Conservation (phyloP, 2,888 invertebrate species). For the Enoplolaimus lenunculus region DNA sequence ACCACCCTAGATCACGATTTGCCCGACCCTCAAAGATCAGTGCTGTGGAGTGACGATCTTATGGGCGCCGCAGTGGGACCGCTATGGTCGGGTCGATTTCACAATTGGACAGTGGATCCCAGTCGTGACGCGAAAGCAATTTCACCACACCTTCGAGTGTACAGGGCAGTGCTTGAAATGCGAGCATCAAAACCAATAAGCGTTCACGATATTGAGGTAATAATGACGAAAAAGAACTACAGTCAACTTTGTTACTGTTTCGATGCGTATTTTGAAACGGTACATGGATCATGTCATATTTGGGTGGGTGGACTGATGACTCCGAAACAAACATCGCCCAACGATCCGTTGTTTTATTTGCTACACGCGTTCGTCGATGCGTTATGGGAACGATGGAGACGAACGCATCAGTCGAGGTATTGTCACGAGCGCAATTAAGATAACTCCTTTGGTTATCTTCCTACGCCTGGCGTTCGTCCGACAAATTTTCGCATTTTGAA, state of each 20-base stretch:
- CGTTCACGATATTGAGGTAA: too few species aligned
- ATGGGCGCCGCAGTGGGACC: conserved; percentile 38
- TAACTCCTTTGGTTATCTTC: too few species aligned
- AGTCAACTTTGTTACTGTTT: too few species aligned
- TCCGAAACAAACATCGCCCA: conserved; percentile 36
- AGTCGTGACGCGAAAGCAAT: too few species aligned
- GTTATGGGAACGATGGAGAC: conserved; percentile 39
- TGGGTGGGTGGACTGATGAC: conserved; percentile 40
- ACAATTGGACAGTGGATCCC: too few species aligned
- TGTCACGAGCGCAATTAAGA: too few species aligned
- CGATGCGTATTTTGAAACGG: conserved; percentile 32
- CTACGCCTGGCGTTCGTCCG: too few species aligned
- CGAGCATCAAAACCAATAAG: too few species aligned
- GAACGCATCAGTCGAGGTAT: conserved; percentile 16
- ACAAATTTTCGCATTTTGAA: too few species aligned
- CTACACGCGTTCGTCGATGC: conserved; percentile 41
- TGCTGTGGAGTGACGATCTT: conserved; percentile 39
- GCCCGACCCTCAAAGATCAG: conserved; percentile 37
- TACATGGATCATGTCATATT: conserved; percentile 33
- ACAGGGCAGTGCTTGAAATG: too few species aligned
- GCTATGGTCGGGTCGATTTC: conserved; percentile 32
- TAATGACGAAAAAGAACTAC: too few species aligned
- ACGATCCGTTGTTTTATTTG: conserved; percentile 41
- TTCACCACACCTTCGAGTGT: too few species aligned
- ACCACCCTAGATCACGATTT: conserved; percentile 38